Evolutionary conservation across 2,888 invertebrate genomes (phyloP), one percentile per base, ranked within the genome.

Genomic region (Clivina fossor): DNA sequence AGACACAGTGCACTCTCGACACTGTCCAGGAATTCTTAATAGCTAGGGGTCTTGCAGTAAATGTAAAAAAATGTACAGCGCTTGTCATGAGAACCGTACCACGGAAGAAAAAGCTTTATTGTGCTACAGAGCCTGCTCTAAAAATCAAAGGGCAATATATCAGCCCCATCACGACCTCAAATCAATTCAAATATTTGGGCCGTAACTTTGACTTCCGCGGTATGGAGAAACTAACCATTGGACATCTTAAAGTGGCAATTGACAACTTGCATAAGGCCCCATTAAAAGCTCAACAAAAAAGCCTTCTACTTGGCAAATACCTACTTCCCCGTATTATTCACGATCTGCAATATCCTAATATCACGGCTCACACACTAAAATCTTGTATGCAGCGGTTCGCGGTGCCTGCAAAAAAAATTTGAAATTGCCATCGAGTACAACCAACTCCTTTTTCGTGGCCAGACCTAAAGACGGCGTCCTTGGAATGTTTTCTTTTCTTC

Each of bases 211-310:
- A n/a, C n/a, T n/a, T n/a, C n/a, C n/a, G n/a, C n/a, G n/a, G n/a
- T n/a, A n/a, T n/a, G n/a, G n/a, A n/a, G n/a, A n/a, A n/a, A n/a
- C n/a, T n/a, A n/a, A n/a, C n/a, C n/a, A n/a, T n/a, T n/a, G n/a
- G n/a, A n/a, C n/a, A n/a, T n/a, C n/a, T n/a, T n/a, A n/a, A n/a
- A n/a, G n/a, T n/a, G n/a, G n/a, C n/a, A n/a, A n/a, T n/a, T n/a
- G n/a, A n/a, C 5, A 32, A 32, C n/a, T n/a, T 32, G 13, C 11
- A 32, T n/a, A 4, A n/a, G 13, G 32, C n/a, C 0, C 69, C 71
- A 0, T 62, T 74, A 1, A 73, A 73, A 54, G 74, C 73, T 0
- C 68, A 72, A 33, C 74, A 75, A 59, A 66, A 71, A 49, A 26
- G 71, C 0, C 56, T 60, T n/a, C 43, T 72, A 0, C 33, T 74